Conservation (phyloP, 1,140 invertebrate genomes). For the Drosophila azteca region DNA sequence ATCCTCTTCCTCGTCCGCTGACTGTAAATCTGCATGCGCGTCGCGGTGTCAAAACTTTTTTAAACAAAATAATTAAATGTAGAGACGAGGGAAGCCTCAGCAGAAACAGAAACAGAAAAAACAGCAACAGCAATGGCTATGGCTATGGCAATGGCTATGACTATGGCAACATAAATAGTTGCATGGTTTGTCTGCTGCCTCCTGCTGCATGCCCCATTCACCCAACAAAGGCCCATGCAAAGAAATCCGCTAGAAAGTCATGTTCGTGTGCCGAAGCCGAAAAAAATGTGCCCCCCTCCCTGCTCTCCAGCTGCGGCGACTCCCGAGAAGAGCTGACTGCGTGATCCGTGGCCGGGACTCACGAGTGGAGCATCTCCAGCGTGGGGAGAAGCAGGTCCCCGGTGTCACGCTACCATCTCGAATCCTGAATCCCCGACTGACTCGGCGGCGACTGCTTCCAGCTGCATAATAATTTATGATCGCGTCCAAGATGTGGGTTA, state of each 20-base stretch:
- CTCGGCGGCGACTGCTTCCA: conserved; percentile 33
- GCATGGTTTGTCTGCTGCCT: conserved; percentile 34
- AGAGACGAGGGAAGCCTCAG: conserved; percentile 44
- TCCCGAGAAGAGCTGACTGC: conserved; percentile 17
- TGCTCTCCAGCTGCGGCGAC: not conserved
- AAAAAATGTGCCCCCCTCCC: conserved; percentile 40
- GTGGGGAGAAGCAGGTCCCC: not conserved
- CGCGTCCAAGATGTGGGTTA: conserved; percentile 84
- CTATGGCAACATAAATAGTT: conserved; percentile 35
- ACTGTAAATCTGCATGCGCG: conserved; percentile 79
- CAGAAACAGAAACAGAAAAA: conserved; percentile 7
- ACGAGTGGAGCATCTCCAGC: conserved; percentile 6
- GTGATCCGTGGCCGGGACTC: conserved; percentile 22
- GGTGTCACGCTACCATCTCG: conserved; percentile 29
- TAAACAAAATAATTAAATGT: conserved; percentile 83
- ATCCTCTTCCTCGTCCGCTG: conserved; percentile 1
- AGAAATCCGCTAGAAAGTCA: conserved; percentile 82
- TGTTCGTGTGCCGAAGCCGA: conserved; percentile 64
- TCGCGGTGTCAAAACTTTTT: conserved; percentile 80
- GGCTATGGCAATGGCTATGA: too few species aligned
- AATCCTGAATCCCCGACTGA: conserved; percentile 16
- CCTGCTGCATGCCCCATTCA: conserved; percentile 22
- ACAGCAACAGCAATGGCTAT: too few species aligned
- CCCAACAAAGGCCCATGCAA: conserved; percentile 32
- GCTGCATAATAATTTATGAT: conserved; percentile 84